Conservation (phyloP, 2,797 vertebrate species). For the Tarsius wallacei region DNA sequence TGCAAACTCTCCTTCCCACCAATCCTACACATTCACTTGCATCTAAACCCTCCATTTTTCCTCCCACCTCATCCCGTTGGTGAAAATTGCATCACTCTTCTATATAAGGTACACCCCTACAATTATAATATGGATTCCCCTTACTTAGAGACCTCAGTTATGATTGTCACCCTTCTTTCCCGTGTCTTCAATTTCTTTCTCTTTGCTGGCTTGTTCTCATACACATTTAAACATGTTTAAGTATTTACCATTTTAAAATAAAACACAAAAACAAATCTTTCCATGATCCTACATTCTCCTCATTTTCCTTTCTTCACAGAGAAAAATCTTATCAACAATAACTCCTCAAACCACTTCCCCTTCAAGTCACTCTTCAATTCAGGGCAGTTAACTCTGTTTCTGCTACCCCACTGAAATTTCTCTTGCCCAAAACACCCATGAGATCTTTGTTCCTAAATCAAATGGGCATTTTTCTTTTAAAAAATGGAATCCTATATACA, state of each 20-base stretch:
- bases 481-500: neutral
- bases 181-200: neutral
- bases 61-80: neutral
- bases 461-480: neutral
- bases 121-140: neutral
- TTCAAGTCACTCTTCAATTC: neutral
- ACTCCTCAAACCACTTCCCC: neutral
- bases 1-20: neutral
- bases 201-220: neutral
- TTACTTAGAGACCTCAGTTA: neutral
- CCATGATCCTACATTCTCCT: neutral
- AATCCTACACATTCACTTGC: neutral
- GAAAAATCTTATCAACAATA: neutral
- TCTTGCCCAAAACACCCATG: neutral
- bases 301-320: neutral
- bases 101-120: neutral
- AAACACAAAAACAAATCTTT: neutral
- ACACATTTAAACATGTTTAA: neutral
- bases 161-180: neutral
- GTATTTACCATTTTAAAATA: constrained; percentile 5
- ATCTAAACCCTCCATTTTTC: neutral
- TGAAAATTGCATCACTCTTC: neutral
- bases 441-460: neutral
- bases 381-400: neutral
- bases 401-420: neutral